Percentiles rank a stretch among this genome's conserved stretches.
phyloP scores from a whole-genome alignment of 2,113 vertebrate genomes.

The Hemiscyllium ocellatum region DNA sequence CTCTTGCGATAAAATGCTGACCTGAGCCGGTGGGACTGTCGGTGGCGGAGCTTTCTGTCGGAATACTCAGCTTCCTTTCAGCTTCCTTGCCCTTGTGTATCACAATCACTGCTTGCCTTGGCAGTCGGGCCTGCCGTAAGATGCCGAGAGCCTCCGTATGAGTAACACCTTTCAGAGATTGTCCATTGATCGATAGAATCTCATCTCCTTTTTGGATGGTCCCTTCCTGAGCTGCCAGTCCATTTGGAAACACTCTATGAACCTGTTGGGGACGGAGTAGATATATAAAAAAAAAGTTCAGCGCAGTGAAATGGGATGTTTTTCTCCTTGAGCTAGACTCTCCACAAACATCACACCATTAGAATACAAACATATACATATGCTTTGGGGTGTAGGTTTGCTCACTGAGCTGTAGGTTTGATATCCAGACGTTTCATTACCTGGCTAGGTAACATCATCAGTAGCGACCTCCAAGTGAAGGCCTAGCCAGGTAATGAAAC shows the following conservation, averaged over 20 bases:
- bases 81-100: constrained; percentile 57
- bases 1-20: background rate
- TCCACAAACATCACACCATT: background rate
- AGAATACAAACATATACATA: background rate
- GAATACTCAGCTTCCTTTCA: constrained; percentile 35
- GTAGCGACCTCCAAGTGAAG: too few species aligned
- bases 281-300: too few species aligned
- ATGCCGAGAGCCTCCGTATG: constrained; percentile 70
- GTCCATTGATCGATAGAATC: constrained; percentile 89
- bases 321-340: background rate
- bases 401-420: too few species aligned
- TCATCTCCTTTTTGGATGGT: constrained; percentile 86
- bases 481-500: too few species aligned
- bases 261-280: constrained; percentile 58
- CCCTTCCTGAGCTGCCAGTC: constrained; percentile 81
- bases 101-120: constrained; percentile 77
- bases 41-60: background rate
- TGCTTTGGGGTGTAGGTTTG: too few species aligned
- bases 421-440: too few species aligned
- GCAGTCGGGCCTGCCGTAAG: constrained; percentile 71
- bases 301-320: background rate
- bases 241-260: constrained; percentile 78
- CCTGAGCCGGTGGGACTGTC: background rate
- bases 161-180: constrained; percentile 69
- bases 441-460: too few species aligned